Base-by-base conservation (phyloP, 2,888 invertebrate species). In the Hyposoter didymator region DNA sequence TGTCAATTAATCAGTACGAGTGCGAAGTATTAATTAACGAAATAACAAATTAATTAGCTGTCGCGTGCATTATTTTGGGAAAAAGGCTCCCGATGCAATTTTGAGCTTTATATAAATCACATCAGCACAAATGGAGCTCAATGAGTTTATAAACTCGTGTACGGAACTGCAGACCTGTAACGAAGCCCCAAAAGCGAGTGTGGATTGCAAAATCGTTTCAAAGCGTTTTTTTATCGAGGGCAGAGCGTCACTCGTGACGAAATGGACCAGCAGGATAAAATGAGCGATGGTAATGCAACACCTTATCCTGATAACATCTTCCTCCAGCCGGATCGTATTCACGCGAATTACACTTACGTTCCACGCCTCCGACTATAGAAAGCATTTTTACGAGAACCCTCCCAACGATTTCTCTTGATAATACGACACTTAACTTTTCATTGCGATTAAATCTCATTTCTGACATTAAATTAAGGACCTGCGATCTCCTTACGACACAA, bases 211-310 rank as follows among this genome's bases (percentile, higher is more conserved):
- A 82, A 73, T 69, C 82, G 43, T 75, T 75, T 14, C 19, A 72
- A 43, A 66, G 66, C 28, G 32, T 74, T 76, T 82, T 55, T 79
- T 55, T 35, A 84, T 78, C 81, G 69, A 49, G 55, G 64, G 64
- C 32, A 66, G 17, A 32, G n/a, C 55, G 52, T 66, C 6, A 28
- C 59, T 59, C 69, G 69, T 74, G 67, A 66, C 74, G 55, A 39
- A 52, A 47, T 28, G 75, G 64, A 35, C n/a, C 64, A 32, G 19
- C 69, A 59, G 59, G 52, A 28, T 67, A n/a, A 72, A 82, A 49
- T 73, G 80, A 76, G 75, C 74, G 64, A n/a, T 59, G 66, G 85
- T 85, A 85, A 85, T 78, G 76, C 62, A 80, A 83, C 80, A 83
- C 85, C 85, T 73, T 22, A 64, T 80, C 10, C 64, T 67, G 82